These are phyloP conservation scores for Heterodera schachtii DNA, from an alignment of 1,140 invertebrate species.

Conservation along the genomic window DNA sequence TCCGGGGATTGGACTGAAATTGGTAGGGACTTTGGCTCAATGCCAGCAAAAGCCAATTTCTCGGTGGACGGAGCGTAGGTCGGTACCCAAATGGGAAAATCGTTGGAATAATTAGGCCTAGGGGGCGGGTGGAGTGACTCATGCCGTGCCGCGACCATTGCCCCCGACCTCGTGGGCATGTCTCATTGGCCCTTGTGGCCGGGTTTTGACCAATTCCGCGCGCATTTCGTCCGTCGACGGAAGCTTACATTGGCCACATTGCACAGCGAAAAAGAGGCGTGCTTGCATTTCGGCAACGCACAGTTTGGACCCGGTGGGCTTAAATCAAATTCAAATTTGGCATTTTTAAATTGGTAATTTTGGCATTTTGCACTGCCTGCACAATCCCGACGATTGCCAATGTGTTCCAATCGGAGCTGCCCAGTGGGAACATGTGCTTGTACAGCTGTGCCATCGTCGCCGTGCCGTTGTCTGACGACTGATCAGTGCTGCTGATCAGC, in stretches of 20 bases:
- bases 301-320: conserved; percentile 67
- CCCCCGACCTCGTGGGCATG: conserved; percentile 35
- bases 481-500: conserved; percentile 17
- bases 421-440: conserved; percentile 67
- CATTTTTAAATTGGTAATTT: conserved; percentile 8
- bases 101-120: too few species aligned
- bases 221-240: conserved; percentile 36
- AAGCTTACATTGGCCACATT: conserved; percentile 34
- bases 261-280: conserved; percentile 40
- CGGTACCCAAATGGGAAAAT: too few species aligned
- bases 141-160: neutral
- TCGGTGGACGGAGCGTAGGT: too few species aligned
- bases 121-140: too few species aligned
- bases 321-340: neutral
- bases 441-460: conserved; percentile 62
- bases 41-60: too few species aligned
- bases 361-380: conserved; percentile 56
- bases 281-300: conserved; percentile 69
- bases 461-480: conserved; percentile 62
- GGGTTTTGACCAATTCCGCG: conserved; percentile 7
- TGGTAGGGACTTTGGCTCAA: too few species aligned
- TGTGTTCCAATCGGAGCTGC: conserved; percentile 63
- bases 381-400: conserved; percentile 69
- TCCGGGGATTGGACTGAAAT: too few species aligned
- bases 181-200: conserved; percentile 13